Conservation (phyloP, 2,113 vertebrate genomes). For the Cottus gobio region DNA sequence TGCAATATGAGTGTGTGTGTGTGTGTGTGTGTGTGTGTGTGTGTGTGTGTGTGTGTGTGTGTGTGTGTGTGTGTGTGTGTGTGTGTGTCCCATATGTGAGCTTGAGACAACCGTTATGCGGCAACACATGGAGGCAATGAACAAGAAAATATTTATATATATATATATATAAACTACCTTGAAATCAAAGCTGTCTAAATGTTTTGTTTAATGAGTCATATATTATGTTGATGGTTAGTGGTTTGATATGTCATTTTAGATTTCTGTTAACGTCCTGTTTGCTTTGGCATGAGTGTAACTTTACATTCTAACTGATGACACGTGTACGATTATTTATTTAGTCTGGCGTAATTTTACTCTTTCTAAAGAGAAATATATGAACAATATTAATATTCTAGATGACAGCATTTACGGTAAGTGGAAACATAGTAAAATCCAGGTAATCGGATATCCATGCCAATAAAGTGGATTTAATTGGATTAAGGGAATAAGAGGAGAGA, state of each 20-base stretch:
- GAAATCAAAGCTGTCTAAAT: neutral
- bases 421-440: conserved; percentile 8
- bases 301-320: neutral
- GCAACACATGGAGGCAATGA: neutral
- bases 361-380: neutral
- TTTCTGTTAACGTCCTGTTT: conserved; percentile 4
- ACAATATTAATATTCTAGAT: neutral
- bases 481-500: conserved; percentile 32
- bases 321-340: conserved; percentile 7
- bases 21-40: too few species aligned
- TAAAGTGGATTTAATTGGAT: conserved; percentile 49
- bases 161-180: neutral
- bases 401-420: neutral
- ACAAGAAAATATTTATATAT: neutral
- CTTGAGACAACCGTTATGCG: neutral
- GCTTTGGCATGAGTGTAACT: neutral
- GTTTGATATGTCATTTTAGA: neutral
- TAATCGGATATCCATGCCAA: conserved; percentile 39
- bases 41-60: conserved; percentile 14
- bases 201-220: neutral
- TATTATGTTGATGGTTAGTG: neutral
- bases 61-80: conserved; percentile 14
- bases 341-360: neutral
- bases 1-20: neutral
- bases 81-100: conserved; percentile 26